Evolutionary conservation across 2,888 invertebrate genomes (phyloP), one percentile per base, ranked within the genome.

Genomic region (Spilosoma lubricipeda): DNA sequence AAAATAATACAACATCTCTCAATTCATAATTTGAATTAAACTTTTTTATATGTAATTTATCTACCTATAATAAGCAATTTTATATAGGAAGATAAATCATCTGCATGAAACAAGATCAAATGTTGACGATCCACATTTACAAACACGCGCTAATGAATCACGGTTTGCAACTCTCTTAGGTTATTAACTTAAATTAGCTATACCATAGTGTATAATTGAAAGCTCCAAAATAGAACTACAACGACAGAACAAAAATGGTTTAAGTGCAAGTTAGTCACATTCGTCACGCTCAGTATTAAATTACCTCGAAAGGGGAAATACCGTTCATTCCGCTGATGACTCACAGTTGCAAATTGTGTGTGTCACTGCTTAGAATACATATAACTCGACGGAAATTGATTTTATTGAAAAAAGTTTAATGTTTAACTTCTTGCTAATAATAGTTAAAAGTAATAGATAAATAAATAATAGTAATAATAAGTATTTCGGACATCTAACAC

Each of bases 291-390:
- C 63, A 30, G n/a, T 63, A 48, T 45, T 48, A 59, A 59, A 68
- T 73, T 48, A 5, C 33, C 20, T 18, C 39, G n/a, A 56, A 27
- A 45, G 63, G 72, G 68, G 72, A 68, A 73, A 73, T 68, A 48
- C 72, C 72, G 56, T 59, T 65, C 72, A 48, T 63, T 63, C 48
- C 48, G 33, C 11, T 63, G 3, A 63, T 72, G 72, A 72, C n/a
- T 72, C 72, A 72, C 48, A 33, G 13, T 59, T 67, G 48, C 48
- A 48, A 33, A 30, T 63, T 68, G 45, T 63, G 45, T 68, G 72
- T 27, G 68, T 27, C 67, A 56, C 48, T 68, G 42, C 63, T 48
- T 63, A 64, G 48, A 36, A 48, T 68, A 68, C 9, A 36, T 27
- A 20, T 45, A 45, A 67, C 52, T 68, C 33, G 30, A 30, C 5